Evolutionary conservation across 2,888 invertebrate species (phyloP), one percentile per base, ranked within the genome.

Genomic region (Epiblema foenella): DNA sequence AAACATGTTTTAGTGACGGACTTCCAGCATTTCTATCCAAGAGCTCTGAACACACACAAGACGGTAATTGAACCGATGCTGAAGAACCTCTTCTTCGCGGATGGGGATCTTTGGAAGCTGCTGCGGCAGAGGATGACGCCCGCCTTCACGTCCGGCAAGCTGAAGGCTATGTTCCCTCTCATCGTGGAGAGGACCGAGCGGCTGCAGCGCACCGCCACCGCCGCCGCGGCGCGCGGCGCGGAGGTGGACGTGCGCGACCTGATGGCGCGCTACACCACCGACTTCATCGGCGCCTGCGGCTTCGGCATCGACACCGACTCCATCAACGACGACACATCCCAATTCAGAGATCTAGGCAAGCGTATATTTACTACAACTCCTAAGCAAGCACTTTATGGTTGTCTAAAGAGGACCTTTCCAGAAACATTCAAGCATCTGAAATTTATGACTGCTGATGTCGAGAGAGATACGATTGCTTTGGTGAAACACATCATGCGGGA

Each of bases 211-310:
- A n/a, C 7, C 15, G 42, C 42, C 42, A 12, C n/a, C 42, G n/a
- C 42, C n/a, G 42, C n/a, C 42, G 42, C 42, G 7, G 42, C 12
- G 15, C 0, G 7, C n/a, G 42, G 42, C 42, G 2, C 42, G 8
- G 42, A 46, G 42, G 42, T 46, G 15, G 42, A 46, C 57, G 68
- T 42, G 18, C 59, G 65, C 15, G 75, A 75, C 11, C 67, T 74
- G 0, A 74, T 75, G 72, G 73, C 74, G 15, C 56, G 75, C 8
- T 75, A 74, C 59, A 75, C 73, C 17, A 75, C 72, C 12, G 75
- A 75, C 37, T 72, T 75, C 20, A 75, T 75, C 15, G 75, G 75
- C 18, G 69, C 73, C 11, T 74, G 73, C 29, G 75, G 69, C 17
- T 75, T 75, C 29, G 75, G 75, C 4, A 69, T 75, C 18, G 69